Evolutionary conservation across 2,113 vertebrate species (phyloP).

Genomic region (Tichodroma muraria): DNA sequence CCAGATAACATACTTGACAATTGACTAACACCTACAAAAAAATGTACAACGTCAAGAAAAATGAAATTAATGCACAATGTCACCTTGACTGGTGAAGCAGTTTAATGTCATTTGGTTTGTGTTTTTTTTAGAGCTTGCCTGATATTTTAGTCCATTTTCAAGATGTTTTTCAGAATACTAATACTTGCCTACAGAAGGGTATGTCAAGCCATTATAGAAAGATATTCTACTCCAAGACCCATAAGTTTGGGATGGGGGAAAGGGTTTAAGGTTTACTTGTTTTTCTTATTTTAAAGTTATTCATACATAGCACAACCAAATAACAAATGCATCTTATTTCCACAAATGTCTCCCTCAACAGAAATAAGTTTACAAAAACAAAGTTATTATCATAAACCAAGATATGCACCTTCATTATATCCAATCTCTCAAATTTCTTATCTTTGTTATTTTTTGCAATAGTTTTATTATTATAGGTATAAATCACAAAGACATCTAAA

Average conservation of each 20-base stretch:
- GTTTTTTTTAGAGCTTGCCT: background rate
- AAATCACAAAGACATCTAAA: background rate
- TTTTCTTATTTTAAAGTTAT: background rate
- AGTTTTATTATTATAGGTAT: background rate
- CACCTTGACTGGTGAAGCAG: background rate
- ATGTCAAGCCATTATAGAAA: background rate
- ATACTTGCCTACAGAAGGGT: background rate
- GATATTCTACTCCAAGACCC: background rate
- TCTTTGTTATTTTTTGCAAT: background rate
- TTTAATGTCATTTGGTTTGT: background rate
- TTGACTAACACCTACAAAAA: background rate
- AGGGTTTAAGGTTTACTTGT: background rate
- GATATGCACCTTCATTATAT: background rate
- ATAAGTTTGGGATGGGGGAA: accelerated
- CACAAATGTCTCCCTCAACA: background rate
- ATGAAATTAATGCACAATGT: background rate
- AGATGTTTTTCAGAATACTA: background rate
- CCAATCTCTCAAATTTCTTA: background rate
- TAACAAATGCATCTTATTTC: background rate
- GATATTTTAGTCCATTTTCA: background rate
- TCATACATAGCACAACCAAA: background rate
- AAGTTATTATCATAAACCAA: background rate
- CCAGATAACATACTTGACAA: background rate
- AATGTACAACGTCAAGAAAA: background rate
- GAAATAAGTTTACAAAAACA: background rate